These are phyloP conservation scores for Griposia aprilina DNA, from an alignment of 2,888 invertebrate genomes.

Conservation along the genomic window DNA sequence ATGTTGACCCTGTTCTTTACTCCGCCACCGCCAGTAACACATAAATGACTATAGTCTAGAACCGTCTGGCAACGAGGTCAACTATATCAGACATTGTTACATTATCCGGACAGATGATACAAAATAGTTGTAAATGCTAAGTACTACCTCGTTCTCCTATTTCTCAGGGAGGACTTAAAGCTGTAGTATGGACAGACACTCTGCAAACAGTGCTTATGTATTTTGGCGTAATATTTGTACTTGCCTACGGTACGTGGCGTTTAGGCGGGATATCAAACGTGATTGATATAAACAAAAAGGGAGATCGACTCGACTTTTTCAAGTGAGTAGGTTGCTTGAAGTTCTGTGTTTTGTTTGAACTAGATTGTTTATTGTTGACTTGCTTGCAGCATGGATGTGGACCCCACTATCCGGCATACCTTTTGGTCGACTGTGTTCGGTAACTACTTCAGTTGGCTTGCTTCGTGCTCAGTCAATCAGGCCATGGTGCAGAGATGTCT, in stretches of 20 bases:
- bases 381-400: conserved; percentile 92
- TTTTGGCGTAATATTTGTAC: conserved; percentile 92
- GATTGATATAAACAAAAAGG: conserved; percentile 90
- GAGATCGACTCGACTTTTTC: conserved; percentile 93
- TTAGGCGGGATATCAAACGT: conserved; percentile 92
- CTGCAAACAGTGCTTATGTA: conserved; percentile 94
- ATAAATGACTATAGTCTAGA: conserved; percentile 70
- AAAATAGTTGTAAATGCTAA: conserved; percentile 24
- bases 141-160: conserved; percentile 22
- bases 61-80: conserved; percentile 69
- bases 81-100: conserved; percentile 64
- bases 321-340: conserved; percentile 88
- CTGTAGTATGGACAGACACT: conserved; percentile 95
- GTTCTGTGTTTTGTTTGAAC: not conserved
- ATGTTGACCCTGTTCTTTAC: conserved; percentile 71
- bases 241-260: conserved; percentile 92
- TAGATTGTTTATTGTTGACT: conserved; percentile 6
- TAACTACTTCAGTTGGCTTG: conserved; percentile 95
- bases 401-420: conserved; percentile 94
- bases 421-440: conserved; percentile 95
- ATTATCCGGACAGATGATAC: conserved; percentile 39
- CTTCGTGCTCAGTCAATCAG: conserved; percentile 95
- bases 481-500: conserved; percentile 96
- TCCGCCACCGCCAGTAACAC: conserved; percentile 65
- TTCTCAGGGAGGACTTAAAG: conserved; percentile 93